These are phyloP conservation scores for Halichoeres trimaculatus DNA, from an alignment of 2,113 vertebrate species.

Conservation along the genomic window DNA sequence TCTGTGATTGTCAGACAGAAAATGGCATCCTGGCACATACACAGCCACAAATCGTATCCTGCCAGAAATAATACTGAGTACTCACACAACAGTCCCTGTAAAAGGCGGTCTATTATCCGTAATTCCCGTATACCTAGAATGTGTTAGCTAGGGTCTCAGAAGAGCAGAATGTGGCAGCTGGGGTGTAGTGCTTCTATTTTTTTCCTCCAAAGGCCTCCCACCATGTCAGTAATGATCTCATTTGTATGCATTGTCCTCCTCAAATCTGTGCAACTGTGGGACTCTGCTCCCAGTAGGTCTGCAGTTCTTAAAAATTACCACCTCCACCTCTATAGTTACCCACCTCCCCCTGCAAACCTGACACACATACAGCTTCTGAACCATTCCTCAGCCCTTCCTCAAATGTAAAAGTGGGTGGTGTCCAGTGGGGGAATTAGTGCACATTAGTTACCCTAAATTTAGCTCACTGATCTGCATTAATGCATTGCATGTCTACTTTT, in stretches of 20 bases:
- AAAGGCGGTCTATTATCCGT: conserved; percentile 32
- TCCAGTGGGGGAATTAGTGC: conserved; percentile 71
- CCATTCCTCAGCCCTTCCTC: conserved; percentile 45
- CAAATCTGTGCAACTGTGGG: conserved; percentile 64
- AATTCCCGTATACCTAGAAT: conserved; percentile 34
- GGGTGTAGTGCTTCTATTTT: background rate
- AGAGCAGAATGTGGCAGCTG: conserved; percentile 7
- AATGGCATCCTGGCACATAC: background rate
- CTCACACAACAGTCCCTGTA: conserved; percentile 2
- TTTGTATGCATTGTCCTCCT: conserved; percentile 80
- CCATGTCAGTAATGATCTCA: conserved; percentile 75
- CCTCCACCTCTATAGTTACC: conserved; percentile 9
- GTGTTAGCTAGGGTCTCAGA: conserved; percentile 3
- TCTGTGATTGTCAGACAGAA: conserved; percentile 47
- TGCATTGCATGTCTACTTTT: conserved; percentile 28
- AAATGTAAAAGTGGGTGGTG: conserved; percentile 75
- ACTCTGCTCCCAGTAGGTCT: conserved; percentile 50
- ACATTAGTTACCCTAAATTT: conserved; percentile 53
- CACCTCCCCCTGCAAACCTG: conserved; percentile 19
- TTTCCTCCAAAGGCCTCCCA: conserved; percentile 42
- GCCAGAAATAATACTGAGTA: conserved; percentile 17
- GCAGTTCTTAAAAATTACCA: conserved; percentile 50
- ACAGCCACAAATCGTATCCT: conserved; percentile 11
- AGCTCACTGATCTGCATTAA: conserved; percentile 18
- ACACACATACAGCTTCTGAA: conserved; percentile 13